These are phyloP conservation scores for Anarsia innoxiella DNA, from an alignment of 2,888 invertebrate genomes.

Conservation along the genomic window DNA sequence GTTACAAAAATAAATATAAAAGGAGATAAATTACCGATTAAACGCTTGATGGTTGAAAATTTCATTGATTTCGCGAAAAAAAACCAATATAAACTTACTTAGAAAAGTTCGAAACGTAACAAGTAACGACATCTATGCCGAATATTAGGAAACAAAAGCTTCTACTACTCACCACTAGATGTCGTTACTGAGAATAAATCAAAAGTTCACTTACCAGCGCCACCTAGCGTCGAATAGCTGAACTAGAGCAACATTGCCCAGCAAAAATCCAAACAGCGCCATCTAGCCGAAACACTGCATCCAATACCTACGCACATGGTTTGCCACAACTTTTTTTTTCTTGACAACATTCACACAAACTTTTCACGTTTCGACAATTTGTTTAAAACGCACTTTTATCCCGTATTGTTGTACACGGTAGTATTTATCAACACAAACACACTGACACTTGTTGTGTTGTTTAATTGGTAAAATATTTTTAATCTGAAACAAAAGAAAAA, in stretches of 20 bases:
- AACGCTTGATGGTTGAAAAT: too few relatives aligned
- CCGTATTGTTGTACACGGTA: slow-evolving; percentile 37
- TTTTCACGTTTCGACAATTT: slow-evolving; percentile 37
- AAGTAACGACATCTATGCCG: slow-evolving; percentile 37
- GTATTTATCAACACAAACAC: slow-evolving; percentile 43
- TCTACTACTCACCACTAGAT: slow-evolving; percentile 39
- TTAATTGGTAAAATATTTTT: slow-evolving; percentile 23
- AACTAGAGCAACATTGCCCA: slow-evolving; percentile 40
- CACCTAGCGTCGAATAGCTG: slow-evolving; percentile 48
- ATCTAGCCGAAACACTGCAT: slow-evolving; percentile 68
- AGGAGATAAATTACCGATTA: too few relatives aligned
- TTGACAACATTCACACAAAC: slow-evolving; percentile 21
- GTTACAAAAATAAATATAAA: too few relatives aligned
- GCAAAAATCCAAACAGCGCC: slow-evolving; percentile 53
- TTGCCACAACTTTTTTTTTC: slow-evolving; percentile 29
- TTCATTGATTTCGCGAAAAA: too few relatives aligned
- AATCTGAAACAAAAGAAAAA: slow-evolving; percentile 53
- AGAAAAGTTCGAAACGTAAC: slow-evolving; percentile 13
- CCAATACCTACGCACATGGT: slow-evolving; percentile 64
- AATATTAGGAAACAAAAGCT: slow-evolving; percentile 10
- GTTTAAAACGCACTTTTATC: slow-evolving; percentile 29
- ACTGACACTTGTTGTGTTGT: slow-evolving; percentile 55
- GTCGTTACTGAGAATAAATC: slow-evolving; percentile 22
- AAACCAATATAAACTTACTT: too few relatives aligned
- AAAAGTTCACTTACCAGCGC: slow-evolving; percentile 47